Evolutionary conservation across 1,140 invertebrate species (phyloP).

Genomic region (Lepidotrigona ventralis): DNA sequence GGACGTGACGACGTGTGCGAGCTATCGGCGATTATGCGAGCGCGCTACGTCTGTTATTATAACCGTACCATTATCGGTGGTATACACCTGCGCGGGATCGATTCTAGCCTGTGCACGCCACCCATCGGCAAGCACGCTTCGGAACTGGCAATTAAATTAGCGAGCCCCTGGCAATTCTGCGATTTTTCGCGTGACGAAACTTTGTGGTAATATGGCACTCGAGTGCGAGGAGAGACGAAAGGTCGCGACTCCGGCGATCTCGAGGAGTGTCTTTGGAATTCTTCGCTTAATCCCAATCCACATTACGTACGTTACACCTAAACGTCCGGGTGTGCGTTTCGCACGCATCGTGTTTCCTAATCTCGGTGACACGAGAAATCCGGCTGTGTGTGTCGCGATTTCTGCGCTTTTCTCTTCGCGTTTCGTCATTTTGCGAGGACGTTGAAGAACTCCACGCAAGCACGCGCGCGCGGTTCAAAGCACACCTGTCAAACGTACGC

Average conservation of each 20-base stretch:
- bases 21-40: slow-evolving; percentile 9
- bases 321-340: neutral
- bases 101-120: slow-evolving; percentile 27
- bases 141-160: slow-evolving; percentile 64
- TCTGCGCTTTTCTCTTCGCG: neutral
- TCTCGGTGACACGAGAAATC: neutral
- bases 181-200: slow-evolving; percentile 45
- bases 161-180: slow-evolving; percentile 51
- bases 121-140: slow-evolving; percentile 42
- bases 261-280: neutral
- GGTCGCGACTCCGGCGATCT: neutral
- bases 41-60: slow-evolving; percentile 64
- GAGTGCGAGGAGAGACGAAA: neutral
- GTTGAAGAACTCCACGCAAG: neutral
- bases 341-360: neutral
- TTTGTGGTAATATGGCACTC: slow-evolving; percentile 25
- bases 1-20: slow-evolving; percentile 36
- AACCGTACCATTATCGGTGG: slow-evolving; percentile 66
- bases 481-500: neutral
- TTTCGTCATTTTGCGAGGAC: neutral
- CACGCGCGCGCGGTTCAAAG: neutral
- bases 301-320: neutral
- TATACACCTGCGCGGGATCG: slow-evolving; percentile 49
- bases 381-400: neutral
- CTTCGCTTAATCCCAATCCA: neutral